Conservation (phyloP, 2,888 invertebrate species). For the Lampropteryx suffumata region DNA sequence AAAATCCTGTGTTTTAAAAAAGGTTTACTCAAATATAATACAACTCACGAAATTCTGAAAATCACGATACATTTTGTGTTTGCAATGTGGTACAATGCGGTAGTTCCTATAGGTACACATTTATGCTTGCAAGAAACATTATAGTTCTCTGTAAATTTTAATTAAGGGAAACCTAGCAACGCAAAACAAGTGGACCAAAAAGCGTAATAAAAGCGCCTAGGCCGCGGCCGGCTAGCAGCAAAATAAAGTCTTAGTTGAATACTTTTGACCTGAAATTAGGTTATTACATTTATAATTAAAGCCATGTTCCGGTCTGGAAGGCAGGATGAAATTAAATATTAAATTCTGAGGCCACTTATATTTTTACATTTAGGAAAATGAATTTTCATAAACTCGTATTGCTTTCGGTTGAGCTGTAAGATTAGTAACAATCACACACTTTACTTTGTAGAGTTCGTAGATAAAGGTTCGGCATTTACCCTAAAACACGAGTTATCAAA, state of each 20-base stretch:
- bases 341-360: background rate
- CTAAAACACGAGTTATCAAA: conserved; percentile 27
- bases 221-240: conserved; percentile 12
- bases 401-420: too few relatives aligned
- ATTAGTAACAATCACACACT: too few relatives aligned
- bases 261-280: conserved; percentile 15
- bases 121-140: too few relatives aligned
- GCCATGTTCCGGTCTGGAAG: conserved; percentile 8
- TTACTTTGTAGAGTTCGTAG: too few relatives aligned
- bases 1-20: too few relatives aligned
- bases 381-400: too few relatives aligned
- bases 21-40: too few relatives aligned
- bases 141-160: conserved; percentile 4
- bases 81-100: too few relatives aligned
- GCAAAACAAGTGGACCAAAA: conserved; percentile 10
- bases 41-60: too few relatives aligned
- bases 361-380: background rate
- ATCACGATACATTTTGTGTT: too few relatives aligned
- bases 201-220: conserved; percentile 17
- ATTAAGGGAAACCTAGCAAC: conserved; percentile 10
- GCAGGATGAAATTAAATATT: conserved; percentile 12
- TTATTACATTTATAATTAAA: conserved; percentile 25
- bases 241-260: conserved; percentile 13
- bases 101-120: too few relatives aligned
- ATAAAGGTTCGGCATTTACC: conserved; percentile 6